Evolutionary conservation across 2,888 invertebrate species (phyloP).

Genomic region (Cerceris ruficornis): DNA sequence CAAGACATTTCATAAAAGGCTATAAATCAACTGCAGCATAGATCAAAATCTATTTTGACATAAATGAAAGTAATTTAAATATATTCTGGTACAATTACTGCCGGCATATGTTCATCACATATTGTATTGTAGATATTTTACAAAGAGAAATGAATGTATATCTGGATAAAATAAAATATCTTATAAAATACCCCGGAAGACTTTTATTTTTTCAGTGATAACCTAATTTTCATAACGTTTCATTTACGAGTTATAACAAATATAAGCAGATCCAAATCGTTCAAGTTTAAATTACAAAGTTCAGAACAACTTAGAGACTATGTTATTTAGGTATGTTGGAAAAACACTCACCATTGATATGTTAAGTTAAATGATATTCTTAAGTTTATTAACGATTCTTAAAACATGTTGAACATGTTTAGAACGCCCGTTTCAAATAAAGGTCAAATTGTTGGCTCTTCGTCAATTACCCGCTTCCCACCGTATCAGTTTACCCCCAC

Average conservation of each 20-base stretch:
- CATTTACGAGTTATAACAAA: not conserved
- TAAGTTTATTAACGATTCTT: not conserved
- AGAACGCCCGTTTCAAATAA: conserved; percentile 2
- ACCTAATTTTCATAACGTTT: not conserved
- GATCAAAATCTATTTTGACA: conserved; percentile 57
- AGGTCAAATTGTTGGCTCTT: conserved; percentile 13
- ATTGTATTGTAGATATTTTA: conserved; percentile 51
- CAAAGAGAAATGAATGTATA: conserved; percentile 47
- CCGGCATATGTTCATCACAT: conserved; percentile 13
- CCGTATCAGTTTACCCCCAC: not conserved
- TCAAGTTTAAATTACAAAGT: no score
- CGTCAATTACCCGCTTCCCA: not conserved
- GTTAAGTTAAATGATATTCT: not conserved
- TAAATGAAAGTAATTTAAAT: conserved; percentile 42
- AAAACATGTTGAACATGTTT: not conserved
- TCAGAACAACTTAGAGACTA: no score
- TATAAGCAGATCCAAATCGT: not conserved
- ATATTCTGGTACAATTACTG: conserved; percentile 54
- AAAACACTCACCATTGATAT: not conserved
- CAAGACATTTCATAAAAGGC: conserved; percentile 25
- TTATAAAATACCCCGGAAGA: conserved; percentile 3
- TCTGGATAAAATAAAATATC: conserved; percentile 51
- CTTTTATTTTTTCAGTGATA: not conserved
- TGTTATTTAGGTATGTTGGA: no score
- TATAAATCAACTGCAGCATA: conserved; percentile 30